These are phyloP conservation scores for Caenorhabditis japonica DNA, from an alignment of 2,888 invertebrate species.

Conservation along the genomic window DNA sequence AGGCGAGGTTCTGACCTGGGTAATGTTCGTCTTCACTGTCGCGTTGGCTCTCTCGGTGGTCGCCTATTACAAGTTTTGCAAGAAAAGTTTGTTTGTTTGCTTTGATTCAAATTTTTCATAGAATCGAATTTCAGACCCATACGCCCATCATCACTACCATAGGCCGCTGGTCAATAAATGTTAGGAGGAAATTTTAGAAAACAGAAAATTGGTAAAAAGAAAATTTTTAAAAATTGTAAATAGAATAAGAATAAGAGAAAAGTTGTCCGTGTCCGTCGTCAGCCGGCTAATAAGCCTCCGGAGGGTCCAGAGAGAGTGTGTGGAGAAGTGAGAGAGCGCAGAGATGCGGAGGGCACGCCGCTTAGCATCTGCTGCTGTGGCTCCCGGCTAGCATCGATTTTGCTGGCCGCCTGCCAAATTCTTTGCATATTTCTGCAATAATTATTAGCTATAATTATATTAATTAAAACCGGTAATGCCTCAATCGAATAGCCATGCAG, in stretches of 20 bases:
- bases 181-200: constrained; percentile 12
- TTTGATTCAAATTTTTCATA: background rate
- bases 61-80: constrained; percentile 55
- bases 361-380: constrained; percentile 11
- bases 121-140: constrained; percentile 38
- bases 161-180: constrained; percentile 45
- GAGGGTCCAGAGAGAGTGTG: constrained; percentile 9
- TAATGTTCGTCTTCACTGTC: constrained; percentile 52
- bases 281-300: constrained; percentile 6
- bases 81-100: constrained; percentile 32
- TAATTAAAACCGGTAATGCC: too few species aligned
- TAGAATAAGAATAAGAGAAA: too few species aligned
- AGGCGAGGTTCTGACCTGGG: constrained; percentile 50
- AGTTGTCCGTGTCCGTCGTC: too few species aligned
- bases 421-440: background rate
- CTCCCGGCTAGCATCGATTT: constrained; percentile 18
- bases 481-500: too few species aligned
- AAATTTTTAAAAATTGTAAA: too few species aligned
- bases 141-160: constrained; percentile 52
- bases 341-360: constrained; percentile 1
- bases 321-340: background rate
- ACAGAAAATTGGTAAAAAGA: too few species aligned
- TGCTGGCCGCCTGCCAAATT: constrained; percentile 1
- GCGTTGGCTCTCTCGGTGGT: constrained; percentile 43
- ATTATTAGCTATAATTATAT: background rate